phyloP scores from a whole-genome alignment of 2,113 vertebrate species.

The Nymphicus hollandicus region DNA sequence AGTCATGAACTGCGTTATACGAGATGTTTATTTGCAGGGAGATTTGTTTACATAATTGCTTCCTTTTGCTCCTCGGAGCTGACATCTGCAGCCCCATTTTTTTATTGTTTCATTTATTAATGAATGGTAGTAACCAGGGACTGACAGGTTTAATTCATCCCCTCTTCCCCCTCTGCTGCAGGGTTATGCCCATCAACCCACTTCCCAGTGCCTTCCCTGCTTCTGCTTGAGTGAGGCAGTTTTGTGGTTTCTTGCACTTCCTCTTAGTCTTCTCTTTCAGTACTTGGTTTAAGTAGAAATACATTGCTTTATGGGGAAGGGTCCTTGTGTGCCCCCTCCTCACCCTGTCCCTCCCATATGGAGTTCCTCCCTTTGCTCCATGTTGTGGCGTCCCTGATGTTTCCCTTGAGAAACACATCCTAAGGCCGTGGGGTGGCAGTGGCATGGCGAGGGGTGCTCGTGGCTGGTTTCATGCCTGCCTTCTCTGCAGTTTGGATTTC shows the following conservation, averaged over 20 bases:
- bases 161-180: background rate
- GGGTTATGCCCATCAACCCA: background rate
- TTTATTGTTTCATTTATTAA: background rate
- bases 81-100: background rate
- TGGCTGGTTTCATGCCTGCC: background rate
- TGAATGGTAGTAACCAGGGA: background rate
- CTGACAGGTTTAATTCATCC: background rate
- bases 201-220: background rate
- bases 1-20: background rate
- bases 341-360: rapidly evolving
- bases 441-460: rapidly evolving
- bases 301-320: background rate
- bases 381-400: background rate
- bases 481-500: background rate
- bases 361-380: background rate
- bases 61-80: background rate
- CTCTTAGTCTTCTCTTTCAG: background rate
- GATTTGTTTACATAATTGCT: background rate
- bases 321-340: rapidly evolving
- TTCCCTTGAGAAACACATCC: background rate
- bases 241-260: background rate
- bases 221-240: background rate
- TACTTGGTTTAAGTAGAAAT: background rate
- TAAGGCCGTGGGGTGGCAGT: rapidly evolving
- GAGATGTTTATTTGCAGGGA: background rate